Base-by-base conservation (phyloP, 2,797 vertebrate genomes). In the Momotus momota region DNA sequence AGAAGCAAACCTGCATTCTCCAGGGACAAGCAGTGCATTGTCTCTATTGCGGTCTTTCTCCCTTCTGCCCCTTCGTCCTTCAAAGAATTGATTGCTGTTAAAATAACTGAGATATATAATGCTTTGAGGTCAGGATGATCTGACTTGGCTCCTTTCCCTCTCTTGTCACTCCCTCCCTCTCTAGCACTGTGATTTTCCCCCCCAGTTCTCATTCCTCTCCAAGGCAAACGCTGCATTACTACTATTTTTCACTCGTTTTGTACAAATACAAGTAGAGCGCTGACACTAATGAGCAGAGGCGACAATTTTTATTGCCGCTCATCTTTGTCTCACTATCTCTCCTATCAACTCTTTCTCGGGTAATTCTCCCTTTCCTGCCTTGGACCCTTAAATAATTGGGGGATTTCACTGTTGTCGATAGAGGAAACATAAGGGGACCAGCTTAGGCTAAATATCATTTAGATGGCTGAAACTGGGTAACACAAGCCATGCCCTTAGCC, bases 81-180 rank as follows among this genome's bases (percentile, higher is more conserved):
- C 97, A 97, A 96, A 96, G 60, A 91, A 99, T 99, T 94, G 98
- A 98, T 99, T 98, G 97, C 97, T 97, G 97, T 97, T 98, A 96
- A 98, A 98, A 97, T 97, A 98, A 98, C 97, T 8, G 93, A 97
- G 97, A 98, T 98, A 97, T 95, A 82, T 93, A 96, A 86, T 97
- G 96, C 93, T 92, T 95, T 97, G 96, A 98, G 98, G 98, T 98
- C 98, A 97, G 97, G 95, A 97, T 98, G 97, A 87, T 96, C 92
- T 90, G 93, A 64, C 78, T 97, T 93, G 86, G 80, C 94, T 93
- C 55, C 46, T 85, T 91, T 79, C 55, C 70, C 98, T 98, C 91
- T 97, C 97, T 97, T 96, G 96, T 97, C 33, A 0, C 70, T 92
- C 55, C 48, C 51, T 94, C 43, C 31, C 20, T 93, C 69, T 60